phyloP scores from a whole-genome alignment of 2,797 vertebrate species.

The Chaunax sp. region DNA sequence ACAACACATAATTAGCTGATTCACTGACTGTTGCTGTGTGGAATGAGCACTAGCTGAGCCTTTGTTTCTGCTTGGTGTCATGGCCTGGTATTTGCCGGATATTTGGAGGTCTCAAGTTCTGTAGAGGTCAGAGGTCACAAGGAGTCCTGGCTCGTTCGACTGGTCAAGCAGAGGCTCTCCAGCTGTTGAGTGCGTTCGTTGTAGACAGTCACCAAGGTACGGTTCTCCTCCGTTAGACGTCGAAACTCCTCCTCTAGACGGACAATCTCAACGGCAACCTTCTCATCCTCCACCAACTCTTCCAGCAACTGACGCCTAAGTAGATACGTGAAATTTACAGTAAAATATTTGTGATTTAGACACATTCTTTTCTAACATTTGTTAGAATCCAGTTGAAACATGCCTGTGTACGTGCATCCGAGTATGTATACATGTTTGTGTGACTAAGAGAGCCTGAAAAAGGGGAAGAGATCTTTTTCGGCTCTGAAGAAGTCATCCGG shows the following conservation, averaged over 20 bases:
- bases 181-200: conserved; percentile 91
- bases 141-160: conserved; percentile 89
- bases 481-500: background rate
- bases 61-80: conserved; percentile 32
- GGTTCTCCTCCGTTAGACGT: conserved; percentile 93
- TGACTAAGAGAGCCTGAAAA: background rate
- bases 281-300: conserved; percentile 93
- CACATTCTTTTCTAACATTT: background rate
- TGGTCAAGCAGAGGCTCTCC: conserved; percentile 90
- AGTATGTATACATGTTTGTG: background rate
- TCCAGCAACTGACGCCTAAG: conserved; percentile 92
- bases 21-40: conserved; percentile 51
- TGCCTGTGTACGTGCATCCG: background rate
- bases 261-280: conserved; percentile 89
- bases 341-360: background rate
- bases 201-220: conserved; percentile 89
- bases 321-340: conserved; percentile 3
- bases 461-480: conserved; percentile 15
- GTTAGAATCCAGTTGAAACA: conserved; percentile 7
- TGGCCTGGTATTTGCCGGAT: conserved; percentile 41
- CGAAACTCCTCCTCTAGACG: conserved; percentile 92
- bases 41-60: conserved; percentile 31
- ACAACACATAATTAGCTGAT: conserved; percentile 55
- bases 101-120: conserved; percentile 57
- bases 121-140: conserved; percentile 86